Evolutionary conservation across 2,888 invertebrate species (phyloP).

Genomic region (Cryptocheilus praepositus): DNA sequence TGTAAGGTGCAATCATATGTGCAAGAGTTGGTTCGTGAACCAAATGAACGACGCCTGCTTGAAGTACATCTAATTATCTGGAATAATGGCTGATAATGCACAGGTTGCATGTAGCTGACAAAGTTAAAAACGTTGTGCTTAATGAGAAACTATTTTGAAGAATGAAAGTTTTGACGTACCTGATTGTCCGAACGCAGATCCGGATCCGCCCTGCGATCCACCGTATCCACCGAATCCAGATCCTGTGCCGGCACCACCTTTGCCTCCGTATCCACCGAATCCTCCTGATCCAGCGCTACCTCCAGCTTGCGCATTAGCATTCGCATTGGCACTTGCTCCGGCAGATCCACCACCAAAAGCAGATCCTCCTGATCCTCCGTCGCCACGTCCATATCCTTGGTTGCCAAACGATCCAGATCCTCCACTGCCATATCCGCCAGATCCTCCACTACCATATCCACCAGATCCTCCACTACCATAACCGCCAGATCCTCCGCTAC

Average conservation of each 20-base stretch:
- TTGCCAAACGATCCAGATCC: constrained; percentile 14
- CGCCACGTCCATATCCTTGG: constrained; percentile 17
- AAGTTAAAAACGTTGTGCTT: background rate
- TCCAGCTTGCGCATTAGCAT: constrained; percentile 29
- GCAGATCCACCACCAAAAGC: constrained; percentile 16
- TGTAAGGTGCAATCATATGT: no score
- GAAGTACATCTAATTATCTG: no score
- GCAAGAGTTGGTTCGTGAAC: no score
- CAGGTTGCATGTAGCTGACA: background rate
- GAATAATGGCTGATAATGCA: no score
- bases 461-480: background rate
- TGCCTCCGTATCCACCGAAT: constrained; percentile 14
- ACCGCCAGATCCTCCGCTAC: background rate
- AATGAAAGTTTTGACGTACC: background rate
- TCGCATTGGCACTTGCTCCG: constrained; percentile 14
- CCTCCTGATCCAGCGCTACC: constrained; percentile 11
- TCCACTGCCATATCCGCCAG: constrained; percentile 4
- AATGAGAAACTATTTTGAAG: background rate
- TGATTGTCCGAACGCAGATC: constrained; percentile 5
- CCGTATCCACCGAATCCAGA: constrained; percentile 9
- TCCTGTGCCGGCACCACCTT: constrained; percentile 9
- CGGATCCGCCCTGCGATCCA: constrained; percentile 18
- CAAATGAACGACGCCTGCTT: no score
- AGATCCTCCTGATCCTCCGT: constrained; percentile 6
- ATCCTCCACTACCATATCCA: background rate